Evolutionary conservation across 2,888 invertebrate genomes (phyloP), one percentile per base, ranked within the genome.

Genomic region (Dyspetes luteomarginatus): DNA sequence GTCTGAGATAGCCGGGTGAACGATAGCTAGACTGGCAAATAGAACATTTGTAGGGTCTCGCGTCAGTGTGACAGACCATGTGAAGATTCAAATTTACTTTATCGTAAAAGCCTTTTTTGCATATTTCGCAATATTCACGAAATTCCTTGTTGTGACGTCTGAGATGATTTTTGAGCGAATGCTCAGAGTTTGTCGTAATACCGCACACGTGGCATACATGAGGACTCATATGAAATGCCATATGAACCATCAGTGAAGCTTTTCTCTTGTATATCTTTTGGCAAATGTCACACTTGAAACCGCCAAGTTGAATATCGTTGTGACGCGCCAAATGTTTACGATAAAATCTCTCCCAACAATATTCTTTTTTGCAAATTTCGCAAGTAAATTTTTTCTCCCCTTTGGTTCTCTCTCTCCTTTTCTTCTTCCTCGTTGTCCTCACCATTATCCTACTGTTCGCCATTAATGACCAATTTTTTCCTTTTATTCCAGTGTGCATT

Each of bases 241-340:
- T 9, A 87, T 90, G 80, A 86, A 88, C 92, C 30, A 93, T 93
- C 68, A 93, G 87, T 4, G 92, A 82, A 0, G 93, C 93, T 0
- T 93, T 93, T 0, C 93, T 84, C 48, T 93, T 93, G 83, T n/a
- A n/a, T n/a, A 93, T 91, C 75, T 93, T 93, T 2, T 93, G 93
- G 50, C 94, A 94, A 64, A 93, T 83, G 68, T 93, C 93, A 79
- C 94, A 94, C 67, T 93, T 93, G 93, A n/a, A n/a, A n/a, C n/a
- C n/a, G n/a, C n/a, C 85, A 1, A 91, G 86, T 24, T 92, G 90
- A 12, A 90, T 91, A 0, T 86, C 89, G 0, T 87, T 88, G 79
- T 92, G 92, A 0, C 90, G 85, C 75, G 88, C 30, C 60, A 89
- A 67, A 24, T 92, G 92, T 62, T 91, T 92, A 75, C 89, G 89